Percentiles rank a stretch among this genome's conserved stretches.
phyloP scores from a whole-genome alignment of 2,113 vertebrate species.

The Glaucomys volans region DNA sequence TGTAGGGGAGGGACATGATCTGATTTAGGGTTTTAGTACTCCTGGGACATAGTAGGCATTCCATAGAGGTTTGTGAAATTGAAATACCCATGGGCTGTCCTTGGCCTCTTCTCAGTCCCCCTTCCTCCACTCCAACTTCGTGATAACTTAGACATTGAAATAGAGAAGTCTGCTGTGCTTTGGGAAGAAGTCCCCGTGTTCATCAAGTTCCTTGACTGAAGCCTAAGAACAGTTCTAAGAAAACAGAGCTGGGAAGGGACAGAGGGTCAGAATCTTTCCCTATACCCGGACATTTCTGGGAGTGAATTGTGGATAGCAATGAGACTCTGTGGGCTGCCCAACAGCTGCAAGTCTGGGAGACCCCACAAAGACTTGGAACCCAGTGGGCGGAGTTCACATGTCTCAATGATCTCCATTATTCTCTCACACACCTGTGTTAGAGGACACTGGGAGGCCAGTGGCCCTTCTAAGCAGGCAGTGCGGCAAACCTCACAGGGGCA shows the following conservation, averaged over 20 bases:
- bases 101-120: not conserved
- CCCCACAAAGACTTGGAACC: rapidly evolving
- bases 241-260: not conserved
- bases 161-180: not conserved
- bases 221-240: not conserved
- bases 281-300: not conserved
- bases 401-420: rapidly evolving
- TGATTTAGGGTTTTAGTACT: not conserved
- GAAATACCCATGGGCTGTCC: not conserved
- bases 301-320: rapidly evolving
- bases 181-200: not conserved
- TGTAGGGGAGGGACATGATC: not conserved
- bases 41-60: rapidly evolving
- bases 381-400: rapidly evolving
- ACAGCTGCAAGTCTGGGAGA: rapidly evolving
- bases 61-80: not conserved
- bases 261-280: not conserved
- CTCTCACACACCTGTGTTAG: not conserved
- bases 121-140: too few relatives aligned
- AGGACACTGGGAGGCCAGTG: rapidly evolving
- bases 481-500: rapidly evolving
- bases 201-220: not conserved
- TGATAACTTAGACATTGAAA: not conserved
- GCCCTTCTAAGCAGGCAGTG: rapidly evolving
- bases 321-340: not conserved